Percentiles rank a stretch among this genome's conserved stretches.
Conservation (phyloP, 2,888 invertebrate species). For the Adineta ricciae region DNA sequence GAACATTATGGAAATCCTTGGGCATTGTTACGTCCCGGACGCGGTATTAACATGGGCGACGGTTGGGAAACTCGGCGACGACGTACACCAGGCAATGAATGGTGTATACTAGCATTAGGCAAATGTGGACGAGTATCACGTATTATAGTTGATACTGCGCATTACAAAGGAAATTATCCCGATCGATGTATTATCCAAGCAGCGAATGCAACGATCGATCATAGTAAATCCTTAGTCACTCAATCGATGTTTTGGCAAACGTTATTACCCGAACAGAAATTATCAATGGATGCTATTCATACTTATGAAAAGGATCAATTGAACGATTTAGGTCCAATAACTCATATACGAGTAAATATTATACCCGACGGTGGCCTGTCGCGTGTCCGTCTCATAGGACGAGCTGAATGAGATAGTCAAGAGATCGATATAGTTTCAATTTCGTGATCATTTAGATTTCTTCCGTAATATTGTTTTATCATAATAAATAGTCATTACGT, state of each 20-base stretch:
- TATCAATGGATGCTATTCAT: conserved; percentile 38
- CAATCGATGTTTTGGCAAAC: conserved; percentile 36
- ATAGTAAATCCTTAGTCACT: background rate
- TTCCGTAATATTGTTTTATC: background rate
- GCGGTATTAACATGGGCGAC: conserved; percentile 38
- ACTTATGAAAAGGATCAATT: conserved; percentile 33
- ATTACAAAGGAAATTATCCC: conserved; percentile 42
- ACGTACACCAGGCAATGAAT: conserved; percentile 38
- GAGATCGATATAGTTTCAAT: background rate
- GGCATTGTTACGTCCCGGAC: conserved; percentile 39
- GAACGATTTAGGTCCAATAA: conserved; percentile 22
- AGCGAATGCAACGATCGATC: conserved; percentile 9
- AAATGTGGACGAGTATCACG: conserved; percentile 38
- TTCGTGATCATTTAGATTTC: background rate
- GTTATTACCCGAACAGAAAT: conserved; percentile 38
- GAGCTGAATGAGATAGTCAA: too few species aligned
- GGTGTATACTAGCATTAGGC: conserved; percentile 40
- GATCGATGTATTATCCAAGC: conserved; percentile 41
- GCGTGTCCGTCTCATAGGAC: conserved; percentile 39
- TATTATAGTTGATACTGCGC: conserved; percentile 41
- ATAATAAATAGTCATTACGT: too few species aligned
- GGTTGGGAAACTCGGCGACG: conserved; percentile 41
- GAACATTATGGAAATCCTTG: conserved; percentile 40
- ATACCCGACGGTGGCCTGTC: conserved; percentile 42
- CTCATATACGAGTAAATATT: conserved; percentile 39